A percentile compares a stretch with the other conserved stretches of the same genome.
Evolutionary conservation across 2,113 vertebrate species (phyloP).

Genomic region (Elaphurus davidianus): DNA sequence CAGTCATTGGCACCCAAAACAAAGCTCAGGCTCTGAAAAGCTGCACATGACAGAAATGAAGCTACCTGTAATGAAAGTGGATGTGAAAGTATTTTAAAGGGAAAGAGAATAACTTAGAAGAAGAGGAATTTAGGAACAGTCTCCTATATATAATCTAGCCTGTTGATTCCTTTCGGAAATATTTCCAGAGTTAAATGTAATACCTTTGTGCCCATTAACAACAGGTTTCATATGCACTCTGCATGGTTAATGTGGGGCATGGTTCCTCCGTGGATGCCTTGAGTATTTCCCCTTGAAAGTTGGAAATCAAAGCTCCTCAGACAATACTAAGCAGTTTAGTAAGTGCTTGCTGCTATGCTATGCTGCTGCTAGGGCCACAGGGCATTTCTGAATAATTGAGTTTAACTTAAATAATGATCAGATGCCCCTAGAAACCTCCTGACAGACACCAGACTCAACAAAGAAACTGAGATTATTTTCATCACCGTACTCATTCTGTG

Average conservation of each 20-base stretch:
- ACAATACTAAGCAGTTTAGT: not conserved
- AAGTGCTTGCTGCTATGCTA: not conserved
- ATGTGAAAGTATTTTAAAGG: slow-evolving; percentile 80
- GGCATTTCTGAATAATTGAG: slow-evolving; percentile 60
- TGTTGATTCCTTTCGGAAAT: slow-evolving; percentile 41
- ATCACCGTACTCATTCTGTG: not conserved
- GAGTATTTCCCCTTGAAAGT: slow-evolving; percentile 17
- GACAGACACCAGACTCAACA: slow-evolving; percentile 59
- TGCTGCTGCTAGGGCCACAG: not conserved
- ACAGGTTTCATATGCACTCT: slow-evolving; percentile 5
- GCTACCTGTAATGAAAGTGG: slow-evolving; percentile 85
- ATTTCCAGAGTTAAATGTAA: slow-evolving; percentile 41
- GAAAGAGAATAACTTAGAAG: slow-evolving; percentile 74
- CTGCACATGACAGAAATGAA: slow-evolving; percentile 85
- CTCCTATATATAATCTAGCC: slow-evolving; percentile 51
- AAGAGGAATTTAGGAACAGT: slow-evolving; percentile 79
- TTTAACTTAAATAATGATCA: slow-evolving; percentile 68
- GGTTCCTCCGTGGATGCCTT: not conserved
- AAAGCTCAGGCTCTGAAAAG: slow-evolving; percentile 80
- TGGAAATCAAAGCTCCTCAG: slow-evolving; percentile 1
- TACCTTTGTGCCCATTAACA: not conserved
- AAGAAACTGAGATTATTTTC: slow-evolving; percentile 46
- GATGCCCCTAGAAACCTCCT: slow-evolving; percentile 47
- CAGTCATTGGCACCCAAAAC: slow-evolving; percentile 79
- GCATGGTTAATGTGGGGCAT: not conserved